Base-by-base conservation (phyloP, 1,140 invertebrate genomes). In the Drosophila ironensis region DNA sequence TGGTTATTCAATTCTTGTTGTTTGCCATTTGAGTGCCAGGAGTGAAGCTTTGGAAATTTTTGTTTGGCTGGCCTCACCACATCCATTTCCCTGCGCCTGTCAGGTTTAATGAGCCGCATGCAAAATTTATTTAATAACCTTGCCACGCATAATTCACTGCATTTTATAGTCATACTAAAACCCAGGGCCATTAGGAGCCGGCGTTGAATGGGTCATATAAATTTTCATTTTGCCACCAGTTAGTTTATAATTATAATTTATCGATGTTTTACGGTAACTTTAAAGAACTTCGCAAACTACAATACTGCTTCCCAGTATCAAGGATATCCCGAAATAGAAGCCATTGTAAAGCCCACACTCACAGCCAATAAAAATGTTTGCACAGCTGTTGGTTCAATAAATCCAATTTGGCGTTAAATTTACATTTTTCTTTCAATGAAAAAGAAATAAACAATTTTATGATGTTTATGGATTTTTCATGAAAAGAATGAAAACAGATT, bases 71-170 rank as follows among this genome's bases (percentile, higher is more conserved):
- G n/a, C 20, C 7, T 25, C 22, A 22, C 45, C 56, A 28, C 22
- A 30, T 54, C 47, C 42, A 22, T 46, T 53, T 56, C 17, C 30
- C 27, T 50, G 30, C 24, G 24, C 24, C 68, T 71, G 73, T 48
- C 63, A 48, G 46, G 57, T 78, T 84, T 73, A 84, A 84, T 84
- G 80, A 86, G 74, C 50, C 64, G 33, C 80, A 86, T 84, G 51
- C 53, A 84, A 84, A 66, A 86, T 84, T 86, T 86, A 86, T 84
- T 86, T 86, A 78, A 84, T 78, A 73, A 78, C 70, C 53, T 84
- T 52, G 61, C 61, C 52, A 30, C 46, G 50, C 69, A 72, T 75
- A 57, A 68, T 72, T 73, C 51, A 41, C 28, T 33, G 28, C 20
- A 42, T 28, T 73, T 78, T 61, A 78, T 64, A 59, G 42, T 20